Evolutionary conservation across 1,140 invertebrate genomes (phyloP).

Genomic region (Vollenhovia emeryi): DNA sequence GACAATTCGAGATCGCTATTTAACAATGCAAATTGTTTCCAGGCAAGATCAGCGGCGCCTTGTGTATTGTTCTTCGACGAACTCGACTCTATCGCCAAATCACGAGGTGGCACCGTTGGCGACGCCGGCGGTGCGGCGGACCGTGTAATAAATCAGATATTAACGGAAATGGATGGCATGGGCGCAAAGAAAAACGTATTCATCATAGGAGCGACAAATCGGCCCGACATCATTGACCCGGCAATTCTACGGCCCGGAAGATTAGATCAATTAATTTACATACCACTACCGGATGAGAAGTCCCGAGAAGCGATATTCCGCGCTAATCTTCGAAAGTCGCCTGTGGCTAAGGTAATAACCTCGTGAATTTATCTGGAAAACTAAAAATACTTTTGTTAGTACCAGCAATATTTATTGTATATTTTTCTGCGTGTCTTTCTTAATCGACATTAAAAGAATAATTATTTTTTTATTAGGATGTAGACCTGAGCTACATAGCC

Average conservation of each 20-base stretch:
- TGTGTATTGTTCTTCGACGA: constrained; percentile 99
- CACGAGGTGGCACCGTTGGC: constrained; percentile 97
- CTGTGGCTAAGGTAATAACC: constrained; percentile 90
- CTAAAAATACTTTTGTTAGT: neutral
- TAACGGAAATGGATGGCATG: constrained; percentile 99
- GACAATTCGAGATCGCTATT: neutral
- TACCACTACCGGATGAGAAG: constrained; percentile 99
- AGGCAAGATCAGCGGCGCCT: constrained; percentile 99
- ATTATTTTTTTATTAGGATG: constrained; percentile 88
- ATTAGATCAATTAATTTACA: constrained; percentile 99
- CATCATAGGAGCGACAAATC: constrained; percentile 99
- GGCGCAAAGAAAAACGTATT: constrained; percentile 99
- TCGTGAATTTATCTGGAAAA: neutral
- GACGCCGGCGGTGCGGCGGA: constrained; percentile 99
- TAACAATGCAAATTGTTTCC: constrained; percentile 63
- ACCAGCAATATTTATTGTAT: neutral
- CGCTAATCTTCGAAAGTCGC: constrained; percentile 98
- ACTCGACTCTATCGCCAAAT: constrained; percentile 99
- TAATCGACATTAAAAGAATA: neutral
- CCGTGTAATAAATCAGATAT: constrained; percentile 99
- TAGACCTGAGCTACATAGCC: constrained; percentile 97
- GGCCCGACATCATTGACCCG: constrained; percentile 99
- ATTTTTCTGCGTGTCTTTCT: neutral
- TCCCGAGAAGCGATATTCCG: constrained; percentile 98
- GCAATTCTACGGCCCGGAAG: constrained; percentile 99